These are phyloP conservation scores for Ostrea edulis DNA, from an alignment of 1,140 invertebrate species.

Conservation along the genomic window DNA sequence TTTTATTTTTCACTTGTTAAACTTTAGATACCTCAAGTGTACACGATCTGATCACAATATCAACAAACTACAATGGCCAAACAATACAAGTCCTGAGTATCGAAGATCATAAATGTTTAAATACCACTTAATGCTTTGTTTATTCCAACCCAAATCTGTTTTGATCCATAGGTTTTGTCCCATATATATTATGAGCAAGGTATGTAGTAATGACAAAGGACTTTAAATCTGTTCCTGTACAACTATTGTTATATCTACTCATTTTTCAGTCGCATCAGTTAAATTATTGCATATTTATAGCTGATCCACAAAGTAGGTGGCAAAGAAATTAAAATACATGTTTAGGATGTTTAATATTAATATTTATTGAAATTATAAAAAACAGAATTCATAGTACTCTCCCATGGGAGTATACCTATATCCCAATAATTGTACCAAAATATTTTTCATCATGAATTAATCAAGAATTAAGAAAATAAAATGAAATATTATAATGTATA, in stretches of 20 bases:
- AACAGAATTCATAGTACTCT: too few relatives aligned
- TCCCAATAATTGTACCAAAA: too few relatives aligned
- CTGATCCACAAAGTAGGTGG: neutral
- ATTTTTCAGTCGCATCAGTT: neutral
- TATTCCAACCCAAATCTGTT: constrained; percentile 8
- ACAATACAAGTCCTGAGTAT: neutral
- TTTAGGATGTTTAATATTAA: neutral
- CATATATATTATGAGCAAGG: neutral
- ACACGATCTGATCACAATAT: constrained; percentile 32
- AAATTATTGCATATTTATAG: neutral
- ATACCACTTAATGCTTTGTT: constrained; percentile 37
- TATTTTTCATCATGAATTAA: too few relatives aligned
- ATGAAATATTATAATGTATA: too few relatives aligned
- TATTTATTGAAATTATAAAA: too few relatives aligned
- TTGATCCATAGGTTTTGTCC: neutral
- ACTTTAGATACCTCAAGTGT: neutral
- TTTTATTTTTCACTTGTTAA: constrained; percentile 30
- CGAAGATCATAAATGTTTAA: constrained; percentile 13
- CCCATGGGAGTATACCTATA: too few relatives aligned
- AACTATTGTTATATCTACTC: neutral
- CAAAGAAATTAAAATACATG: neutral
- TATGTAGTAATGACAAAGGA: constrained; percentile 18
- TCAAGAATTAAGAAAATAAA: too few relatives aligned
- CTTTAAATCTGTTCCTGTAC: neutral
- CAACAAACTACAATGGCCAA: constrained; percentile 7